phyloP scores from a whole-genome alignment of 2,113 vertebrate genomes.

The Axis porcinus region DNA sequence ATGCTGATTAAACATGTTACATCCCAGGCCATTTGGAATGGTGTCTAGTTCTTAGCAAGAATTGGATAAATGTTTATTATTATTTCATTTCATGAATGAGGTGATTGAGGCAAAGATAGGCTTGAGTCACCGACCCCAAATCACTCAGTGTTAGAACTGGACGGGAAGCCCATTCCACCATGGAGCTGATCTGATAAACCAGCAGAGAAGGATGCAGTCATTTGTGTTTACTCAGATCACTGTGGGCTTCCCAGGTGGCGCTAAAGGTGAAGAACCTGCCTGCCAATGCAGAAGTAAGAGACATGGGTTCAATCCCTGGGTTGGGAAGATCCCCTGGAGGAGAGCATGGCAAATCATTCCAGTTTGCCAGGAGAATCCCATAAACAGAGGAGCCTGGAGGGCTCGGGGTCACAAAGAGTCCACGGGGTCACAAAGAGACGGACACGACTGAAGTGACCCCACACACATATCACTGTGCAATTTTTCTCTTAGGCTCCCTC shows the following conservation, averaged over 20 bases:
- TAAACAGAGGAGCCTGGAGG: not conserved
- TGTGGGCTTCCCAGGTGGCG: not conserved
- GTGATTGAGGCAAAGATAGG: not conserved
- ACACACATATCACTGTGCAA: not conserved
- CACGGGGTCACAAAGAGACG: not conserved
- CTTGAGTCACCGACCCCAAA: not conserved
- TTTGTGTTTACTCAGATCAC: not conserved
- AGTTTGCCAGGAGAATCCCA: not conserved
- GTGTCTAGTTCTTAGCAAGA: not conserved
- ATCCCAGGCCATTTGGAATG: not conserved
- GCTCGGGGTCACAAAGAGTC: too few relatives aligned
- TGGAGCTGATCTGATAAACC: not conserved
- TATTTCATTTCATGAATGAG: not conserved
- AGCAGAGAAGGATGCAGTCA: not conserved
- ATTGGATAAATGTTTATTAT: not conserved
- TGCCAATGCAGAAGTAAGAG: not conserved
- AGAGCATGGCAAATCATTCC: not conserved
- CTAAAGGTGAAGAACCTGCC: not conserved
- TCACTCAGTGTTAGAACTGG: not conserved
- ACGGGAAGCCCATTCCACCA: fast-evolving
- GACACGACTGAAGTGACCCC: fast-evolving
- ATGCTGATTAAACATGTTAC: not conserved
- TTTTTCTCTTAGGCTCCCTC: too few relatives aligned
- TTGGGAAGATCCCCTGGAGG: not conserved
- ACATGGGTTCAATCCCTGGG: not conserved